Evolutionary conservation across 2,888 invertebrate species (phyloP), one percentile per base, ranked within the genome.

Genomic region (Esperia sulphurella): DNA sequence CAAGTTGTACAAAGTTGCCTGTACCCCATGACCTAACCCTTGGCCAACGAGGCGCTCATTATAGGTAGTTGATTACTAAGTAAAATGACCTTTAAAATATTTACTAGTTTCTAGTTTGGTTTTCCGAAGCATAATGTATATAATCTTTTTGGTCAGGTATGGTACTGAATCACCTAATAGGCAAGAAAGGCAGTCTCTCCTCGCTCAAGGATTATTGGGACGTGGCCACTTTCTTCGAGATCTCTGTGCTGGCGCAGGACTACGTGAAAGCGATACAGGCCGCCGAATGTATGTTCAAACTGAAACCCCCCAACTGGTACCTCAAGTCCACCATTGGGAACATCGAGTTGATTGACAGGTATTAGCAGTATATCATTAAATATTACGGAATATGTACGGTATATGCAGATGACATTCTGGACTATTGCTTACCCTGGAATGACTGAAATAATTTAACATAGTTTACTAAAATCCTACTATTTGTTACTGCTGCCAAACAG

Each of bases 141-240:
- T 37, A 12, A 10, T 29, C 14, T 38, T 45, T 45, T 46, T 41
- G 3, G 5, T 9, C 67, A 90, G 95, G 95, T 43, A 96, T 98
- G 93, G 96, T 98, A 8, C 85, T 99, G 55, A 99, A 99, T 79
- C 98, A 98, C 85, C 90, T 99, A 50, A 98, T 99, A 67, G 99
- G 99, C 0, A 96, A 98, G 75, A 99, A 99, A 77, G 99, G 99
- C 40, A 97, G 97, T 73, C 85, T 99, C 29, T 94, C 95, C 0
- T 96, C 97, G 0, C 90, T 99, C 14, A 95, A 95, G 62, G 98
- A 99, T 75, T 99, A 99, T 75, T 99, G 99, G 99, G 98, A 98
- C 79, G 98, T 99, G 10, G 98, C 98, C 0, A 98, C 97, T 1
- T 99, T 97, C 91, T 98, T 99, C 80, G 98, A 98, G 87, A 98